A percentile compares a stretch with the other conserved stretches of the same genome.
phyloP scores from a whole-genome alignment of 2,797 vertebrate species.

The Artibeus lituratus region DNA sequence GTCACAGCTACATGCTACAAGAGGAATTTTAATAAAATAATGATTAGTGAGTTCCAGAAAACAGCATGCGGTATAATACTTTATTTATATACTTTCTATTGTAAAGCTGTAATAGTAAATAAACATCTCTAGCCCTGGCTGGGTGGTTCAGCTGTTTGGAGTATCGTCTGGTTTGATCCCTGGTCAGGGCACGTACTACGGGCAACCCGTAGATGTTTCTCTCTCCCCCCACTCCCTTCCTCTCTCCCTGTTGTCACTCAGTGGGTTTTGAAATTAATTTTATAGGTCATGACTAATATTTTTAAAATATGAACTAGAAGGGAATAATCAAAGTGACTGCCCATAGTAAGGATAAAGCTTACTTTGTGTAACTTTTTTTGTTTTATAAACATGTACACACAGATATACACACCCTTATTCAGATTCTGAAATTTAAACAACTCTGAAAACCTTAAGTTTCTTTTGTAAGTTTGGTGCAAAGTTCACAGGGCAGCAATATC shows the following conservation, averaged over 20 bases:
- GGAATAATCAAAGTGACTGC: background rate
- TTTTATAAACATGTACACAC: conserved; percentile 1
- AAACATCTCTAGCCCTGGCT: background rate
- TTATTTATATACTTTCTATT: background rate
- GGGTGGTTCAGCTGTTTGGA: too few relatives aligned
- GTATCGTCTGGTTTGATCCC: too few relatives aligned
- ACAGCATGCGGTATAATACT: background rate
- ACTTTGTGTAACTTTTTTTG: background rate
- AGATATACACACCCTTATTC: background rate
- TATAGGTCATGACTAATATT: background rate
- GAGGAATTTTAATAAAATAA: background rate
- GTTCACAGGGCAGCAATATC: background rate
- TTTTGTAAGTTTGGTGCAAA: background rate
- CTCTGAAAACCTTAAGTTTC: background rate
- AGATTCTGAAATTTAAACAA: background rate
- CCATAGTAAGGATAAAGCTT: background rate
- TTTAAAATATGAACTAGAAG: background rate
- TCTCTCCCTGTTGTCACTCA: background rate
- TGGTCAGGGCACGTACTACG: too few relatives aligned
- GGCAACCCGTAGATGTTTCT: too few relatives aligned
- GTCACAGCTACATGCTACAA: background rate
- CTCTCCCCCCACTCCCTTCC: too few relatives aligned
- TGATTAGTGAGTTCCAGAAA: background rate
- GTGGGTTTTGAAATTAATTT: background rate
- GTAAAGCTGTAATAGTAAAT: background rate